Evolutionary conservation across 2,888 invertebrate genomes (phyloP), one percentile per base, ranked within the genome.

Genomic region (Melanotus villosus): DNA sequence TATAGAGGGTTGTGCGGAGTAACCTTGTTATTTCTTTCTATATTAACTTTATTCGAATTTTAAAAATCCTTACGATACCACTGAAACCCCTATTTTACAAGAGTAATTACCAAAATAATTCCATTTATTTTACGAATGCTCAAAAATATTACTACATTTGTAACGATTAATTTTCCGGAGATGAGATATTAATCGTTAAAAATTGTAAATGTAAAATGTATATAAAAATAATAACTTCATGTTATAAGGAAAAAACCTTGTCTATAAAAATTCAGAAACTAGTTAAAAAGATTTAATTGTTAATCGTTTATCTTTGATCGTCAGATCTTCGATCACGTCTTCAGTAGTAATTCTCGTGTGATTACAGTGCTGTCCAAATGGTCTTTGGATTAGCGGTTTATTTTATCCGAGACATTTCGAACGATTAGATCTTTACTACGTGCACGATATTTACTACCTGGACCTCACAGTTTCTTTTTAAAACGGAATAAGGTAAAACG

Each of bases 391-490:
- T 50, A 32, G 18, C 32, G 26, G 52, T 52, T 52, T 52, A 30
- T 52, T 52, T 52, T 32, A 32, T 52, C 32, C 18, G 1, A 18
- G 52, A 52, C 52, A 30, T 52, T 52, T 52, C 32, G 32, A 32
- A 16, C 26, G 52, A 52, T 52, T 52, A 52, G 52, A 52, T 52
- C 52, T 52, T 14, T 32, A 32, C 32, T 52, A 52, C 52, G 52
- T 52, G 32, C 18, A 32, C 32, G 12, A 52, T 32, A 52, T 52
- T 52, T 52, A 52, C 45, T 52, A 9, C 52, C 14, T 12, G 12
- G 9, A 10, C 12, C 9, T 32, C 52, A 26, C 34, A n/a, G 16
- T 32, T 52, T 52, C 32, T 50, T 50, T 32, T 52, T 52, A 26
- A 26, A 26, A 7, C 52, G 26, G 32, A 26, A 50, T 50, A 50